Base-by-base conservation (phyloP, 2,797 vertebrate species). In the Coreius guichenoti region DNA sequence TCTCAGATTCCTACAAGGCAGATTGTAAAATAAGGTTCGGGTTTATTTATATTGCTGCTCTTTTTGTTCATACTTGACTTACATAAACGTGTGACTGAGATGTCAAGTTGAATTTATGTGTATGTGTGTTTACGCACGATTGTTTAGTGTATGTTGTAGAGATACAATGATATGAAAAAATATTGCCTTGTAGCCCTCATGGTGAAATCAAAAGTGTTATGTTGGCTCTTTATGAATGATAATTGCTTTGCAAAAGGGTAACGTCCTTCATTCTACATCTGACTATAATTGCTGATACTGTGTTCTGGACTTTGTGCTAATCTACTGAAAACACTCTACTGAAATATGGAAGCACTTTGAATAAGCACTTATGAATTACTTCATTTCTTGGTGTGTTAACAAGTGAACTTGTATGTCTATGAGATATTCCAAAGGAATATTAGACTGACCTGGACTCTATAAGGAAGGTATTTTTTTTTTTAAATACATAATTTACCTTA, bases 71-170 rank as follows among this genome's bases (percentile, higher is more conserved):
- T 86, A 87, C 86, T 90, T 49, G 70, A 90, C 91, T 89, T 78
- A 92, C 92, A 90, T 92, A 80, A 91, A 87, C 85, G 83, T 86
- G 88, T 91, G 91, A 87, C 87, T 88, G 75, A 86, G 86, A 87
- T 85, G 84, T 88, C 76, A 84, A 81, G 78, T 80, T 82, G 54
- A 88, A 76, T 84, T 87, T 87, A 87, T 89, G 87, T 90, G 70
- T 78, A 86, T 91, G 76, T 92, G 82, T 63, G 69, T 90, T 90
- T 75, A 89, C 83, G 81, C 87, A 87, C 67, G 43, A 81, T 75
- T 75, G 74, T 69, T 79, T 68, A 70, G 61, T 84, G 33, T 76
- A 81, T 85, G 82, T 88, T 86, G n/a, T 76, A 78, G 54, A 86
- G 75, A 29, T 88, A 70, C 63, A 81, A 45, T 81, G 54, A 81